Base-by-base conservation (phyloP, 2,113 vertebrate species). In the Rhadina sibilatrix region DNA sequence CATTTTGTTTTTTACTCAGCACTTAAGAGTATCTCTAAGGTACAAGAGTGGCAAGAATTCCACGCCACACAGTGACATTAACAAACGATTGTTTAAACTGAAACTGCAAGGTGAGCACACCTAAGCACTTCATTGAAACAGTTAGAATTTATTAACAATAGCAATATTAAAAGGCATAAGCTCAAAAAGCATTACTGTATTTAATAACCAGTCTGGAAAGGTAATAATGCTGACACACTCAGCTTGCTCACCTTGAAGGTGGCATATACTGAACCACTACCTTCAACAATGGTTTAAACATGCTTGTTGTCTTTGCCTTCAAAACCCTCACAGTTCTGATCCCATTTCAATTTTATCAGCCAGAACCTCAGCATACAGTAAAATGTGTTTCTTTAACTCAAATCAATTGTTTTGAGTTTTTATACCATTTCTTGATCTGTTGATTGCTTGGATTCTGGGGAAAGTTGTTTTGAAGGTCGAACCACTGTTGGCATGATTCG, bases 401-500 rank as follows among this genome's bases (percentile, higher is more conserved):
- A 79, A 82, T 53, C 1, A 83, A 87, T 9, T 71, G 19, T 13
- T 93, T 64, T 63, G 19, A 76, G 35, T 37, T 50, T 93, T 47
- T 81, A 12, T 97, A 99, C 99, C 99, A 99, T 98, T 96, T 99
- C 99, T 95, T 99, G 98, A 65, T 99, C 97, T 54, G 97, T 94
- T 77, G 97, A 98, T 70, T 97, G 91, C 5, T 95, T 93, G 5
- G 98, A 96, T 59, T 98, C 98, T 17, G 98, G 98, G 78, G 99
- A 95, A 93, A 99, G 98, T 60, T 99, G 99, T 87, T 99, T 99
- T 37, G 99, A 98, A 59, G 99, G 99, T 88, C 98, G 98, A 94
- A 99, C 99, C 19, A 99, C 99, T 24, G 99, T 99, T 7, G 99
- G 99, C 99, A 99, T 99, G 81, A 99, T 99, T 76, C 94, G 98